Percentiles rank a stretch among this genome's conserved stretches.
phyloP scores from a whole-genome alignment of 2,797 vertebrate genomes.

The Eurystomus glaucurus region DNA sequence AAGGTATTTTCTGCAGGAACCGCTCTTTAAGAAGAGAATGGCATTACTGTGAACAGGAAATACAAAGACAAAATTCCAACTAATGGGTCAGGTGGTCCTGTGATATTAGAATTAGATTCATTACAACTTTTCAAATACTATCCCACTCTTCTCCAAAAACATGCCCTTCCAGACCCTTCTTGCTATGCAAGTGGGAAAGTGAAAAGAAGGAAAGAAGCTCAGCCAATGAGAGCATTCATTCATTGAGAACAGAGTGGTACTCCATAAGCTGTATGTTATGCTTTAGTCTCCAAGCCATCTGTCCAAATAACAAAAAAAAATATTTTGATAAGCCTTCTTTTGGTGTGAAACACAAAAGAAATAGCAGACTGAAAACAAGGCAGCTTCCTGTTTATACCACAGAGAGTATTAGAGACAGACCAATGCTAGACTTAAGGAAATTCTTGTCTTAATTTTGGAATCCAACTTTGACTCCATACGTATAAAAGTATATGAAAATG shows the following conservation, averaged over 20 bases:
- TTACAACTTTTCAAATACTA: not conserved
- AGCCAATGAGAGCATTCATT: not conserved
- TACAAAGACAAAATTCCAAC: not conserved
- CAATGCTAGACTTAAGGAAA: constrained; percentile 5
- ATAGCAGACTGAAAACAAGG: not conserved
- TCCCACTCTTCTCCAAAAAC: not conserved
- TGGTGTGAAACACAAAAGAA: constrained; percentile 22
- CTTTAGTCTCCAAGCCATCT: constrained; percentile 24
- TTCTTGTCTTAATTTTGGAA: not conserved
- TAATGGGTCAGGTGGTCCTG: not conserved
- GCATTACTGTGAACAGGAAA: not conserved
- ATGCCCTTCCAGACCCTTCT: not conserved
- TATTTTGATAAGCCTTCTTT: not conserved
- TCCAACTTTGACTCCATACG: not conserved
- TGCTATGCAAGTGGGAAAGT: not conserved
- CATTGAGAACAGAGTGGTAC: not conserved
- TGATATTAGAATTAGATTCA: not conserved
- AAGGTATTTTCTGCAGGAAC: not conserved
- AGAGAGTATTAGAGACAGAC: constrained; percentile 20
- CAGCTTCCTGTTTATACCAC: constrained; percentile 27
- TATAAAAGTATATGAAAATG: not conserved
- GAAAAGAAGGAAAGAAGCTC: not conserved
- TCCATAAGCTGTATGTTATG: not conserved
- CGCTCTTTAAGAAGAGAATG: not conserved
- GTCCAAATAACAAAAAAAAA: not conserved